Conservation (phyloP, 2,797 vertebrate species). For the Schizothorax lantsangensis region DNA sequence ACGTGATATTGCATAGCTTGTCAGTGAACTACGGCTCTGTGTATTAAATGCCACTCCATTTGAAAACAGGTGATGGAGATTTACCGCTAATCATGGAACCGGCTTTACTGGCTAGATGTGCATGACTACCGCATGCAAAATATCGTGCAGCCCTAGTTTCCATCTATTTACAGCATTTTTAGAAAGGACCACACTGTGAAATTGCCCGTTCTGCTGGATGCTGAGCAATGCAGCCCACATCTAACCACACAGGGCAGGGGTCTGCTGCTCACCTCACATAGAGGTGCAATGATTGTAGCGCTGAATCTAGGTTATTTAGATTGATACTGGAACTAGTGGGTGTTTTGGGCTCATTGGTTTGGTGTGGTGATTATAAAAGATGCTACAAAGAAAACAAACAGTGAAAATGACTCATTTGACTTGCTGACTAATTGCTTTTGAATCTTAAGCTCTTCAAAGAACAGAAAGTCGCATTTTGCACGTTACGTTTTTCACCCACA, state of each 20-base stretch:
- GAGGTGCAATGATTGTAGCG: constrained; percentile 20
- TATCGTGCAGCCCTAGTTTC: not conserved
- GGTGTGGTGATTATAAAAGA: not conserved
- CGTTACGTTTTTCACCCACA: not conserved
- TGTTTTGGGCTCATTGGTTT: not conserved
- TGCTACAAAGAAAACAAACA: constrained; percentile 13
- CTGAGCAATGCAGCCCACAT: constrained; percentile 6
- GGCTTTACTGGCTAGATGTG: too few species aligned
- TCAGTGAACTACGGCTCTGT: too few species aligned
- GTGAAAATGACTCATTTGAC: constrained; percentile 1
- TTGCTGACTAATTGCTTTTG: constrained; percentile 20
- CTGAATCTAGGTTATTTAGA: constrained; percentile 21
- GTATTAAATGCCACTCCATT: too few species aligned
- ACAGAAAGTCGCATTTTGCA: not conserved
- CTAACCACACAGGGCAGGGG: constrained; percentile 34
- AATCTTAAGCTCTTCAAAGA: constrained; percentile 13
- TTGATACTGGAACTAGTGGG: constrained; percentile 33
- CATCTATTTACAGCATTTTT: not conserved
- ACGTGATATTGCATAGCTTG: too few species aligned
- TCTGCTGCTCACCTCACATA: constrained; percentile 6
- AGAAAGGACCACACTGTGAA: not conserved
- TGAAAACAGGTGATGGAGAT: too few species aligned
- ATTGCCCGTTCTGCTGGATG: not conserved
- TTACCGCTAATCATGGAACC: too few species aligned
- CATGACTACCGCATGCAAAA: too few species aligned